A percentile compares a stretch with the other conserved stretches of the same genome.
Evolutionary conservation across 2,113 vertebrate species (phyloP).

Genomic region (Erpornis zantholeuca): DNA sequence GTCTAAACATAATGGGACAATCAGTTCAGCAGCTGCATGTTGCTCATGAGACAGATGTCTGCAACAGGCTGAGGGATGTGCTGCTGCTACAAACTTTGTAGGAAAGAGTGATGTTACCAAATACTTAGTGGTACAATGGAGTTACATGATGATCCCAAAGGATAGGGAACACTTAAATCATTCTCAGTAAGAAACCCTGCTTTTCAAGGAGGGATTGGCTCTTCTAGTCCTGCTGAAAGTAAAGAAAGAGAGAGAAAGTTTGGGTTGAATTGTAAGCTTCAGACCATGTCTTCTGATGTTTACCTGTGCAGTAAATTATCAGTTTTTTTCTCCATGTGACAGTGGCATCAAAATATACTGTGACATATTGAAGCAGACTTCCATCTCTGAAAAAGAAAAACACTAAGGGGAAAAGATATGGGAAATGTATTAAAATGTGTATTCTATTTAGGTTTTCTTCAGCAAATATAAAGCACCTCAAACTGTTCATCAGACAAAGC

Average conservation of each 20-base stretch:
- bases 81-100: not conserved
- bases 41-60: not conserved
- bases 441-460: not conserved
- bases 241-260: not conserved
- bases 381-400: not conserved
- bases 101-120: not conserved
- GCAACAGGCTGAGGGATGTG: not conserved
- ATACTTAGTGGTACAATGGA: fast-evolving
- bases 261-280: not conserved
- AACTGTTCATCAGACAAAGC: not conserved
- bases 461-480: not conserved
- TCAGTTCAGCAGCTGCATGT: not conserved
- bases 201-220: not conserved
- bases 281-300: not conserved
- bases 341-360: not conserved
- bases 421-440: not conserved
- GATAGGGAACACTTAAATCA: not conserved
- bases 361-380: not conserved
- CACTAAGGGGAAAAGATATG: not conserved
- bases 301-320: not conserved
- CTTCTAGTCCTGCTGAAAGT: not conserved
- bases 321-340: not conserved
- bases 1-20: not conserved
- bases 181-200: not conserved
- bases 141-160: not conserved